Evolutionary conservation across 1,140 invertebrate genomes (phyloP).

Genomic region (Trachymyrmex septentrionalis): DNA sequence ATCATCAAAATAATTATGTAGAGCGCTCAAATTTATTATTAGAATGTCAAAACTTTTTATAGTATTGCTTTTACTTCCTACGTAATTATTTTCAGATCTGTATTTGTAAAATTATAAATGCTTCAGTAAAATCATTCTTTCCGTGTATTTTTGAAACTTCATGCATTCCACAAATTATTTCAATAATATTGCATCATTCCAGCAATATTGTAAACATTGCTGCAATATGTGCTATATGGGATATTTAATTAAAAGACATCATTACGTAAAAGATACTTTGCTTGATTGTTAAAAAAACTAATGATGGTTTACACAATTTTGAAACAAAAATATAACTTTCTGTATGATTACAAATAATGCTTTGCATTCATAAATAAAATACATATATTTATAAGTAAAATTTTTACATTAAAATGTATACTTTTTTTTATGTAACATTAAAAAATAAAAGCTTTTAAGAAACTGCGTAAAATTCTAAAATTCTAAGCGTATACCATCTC

Average conservation of each 20-base stretch:
- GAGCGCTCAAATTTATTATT: no score
- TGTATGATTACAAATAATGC: not conserved
- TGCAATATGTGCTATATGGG: not conserved
- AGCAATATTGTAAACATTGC: no score
- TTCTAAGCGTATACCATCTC: not conserved
- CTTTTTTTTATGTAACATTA: not conserved
- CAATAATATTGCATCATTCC: no score
- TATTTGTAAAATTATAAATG: no score
- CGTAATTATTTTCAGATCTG: no score
- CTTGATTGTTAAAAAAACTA: not conserved
- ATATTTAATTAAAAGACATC: not conserved
- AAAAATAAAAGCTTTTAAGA: constrained; percentile 11
- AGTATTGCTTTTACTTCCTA: no score
- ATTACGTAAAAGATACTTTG: not conserved
- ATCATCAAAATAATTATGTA: no score
- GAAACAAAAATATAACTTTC: not conserved
- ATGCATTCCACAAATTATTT: no score
- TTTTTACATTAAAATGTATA: not conserved
- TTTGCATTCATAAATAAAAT: constrained; percentile 2
- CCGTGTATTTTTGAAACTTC: no score
- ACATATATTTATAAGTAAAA: not conserved
- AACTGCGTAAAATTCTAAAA: not conserved
- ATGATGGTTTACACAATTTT: not conserved
- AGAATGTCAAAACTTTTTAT: no score
- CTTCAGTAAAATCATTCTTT: no score